Base-by-base conservation (phyloP, 2,888 invertebrate species). In the Catocala fraxini region DNA sequence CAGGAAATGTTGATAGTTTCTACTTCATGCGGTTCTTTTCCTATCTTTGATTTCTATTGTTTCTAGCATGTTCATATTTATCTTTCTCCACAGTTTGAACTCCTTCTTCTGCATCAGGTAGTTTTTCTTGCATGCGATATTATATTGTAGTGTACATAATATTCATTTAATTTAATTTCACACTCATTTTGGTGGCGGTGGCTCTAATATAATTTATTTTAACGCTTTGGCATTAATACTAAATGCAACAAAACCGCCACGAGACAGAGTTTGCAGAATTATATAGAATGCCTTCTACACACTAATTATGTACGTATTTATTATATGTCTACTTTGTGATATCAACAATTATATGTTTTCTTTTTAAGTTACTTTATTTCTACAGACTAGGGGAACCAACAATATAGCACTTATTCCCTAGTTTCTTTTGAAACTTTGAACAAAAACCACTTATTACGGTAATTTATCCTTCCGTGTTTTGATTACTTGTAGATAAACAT, bases 1-100 rank as follows among this genome's bases (percentile, higher is more conserved):
- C 94, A 95, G 94, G 94, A 94, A 86, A 85, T 90, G 74, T 91
- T 91, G 90, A 92, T 92, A 91, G 88, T 90, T 89, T 87, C 87
- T 92, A 90, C 90, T 92, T 92, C 89, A 91, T 89, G 91, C 91
- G 85, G 89, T 87, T 90, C 89, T 88, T 85, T 90, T 79, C 86
- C 89, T 77, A 65, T 77, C 83, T 86, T 89, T 88, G 88, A 87
- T 89, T 84, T 89, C 89, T 86, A 88, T 88, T 87, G 81, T 89
- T 90, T 92, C 90, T 89, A 89, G 93, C 92, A 92, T 93, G 92
- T 82, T 88, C 82, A 88, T 89, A 87, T 89, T 81, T 87, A 85
- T 87, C 84, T 92, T 89, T 84, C 86, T 91, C 89, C 91, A 90
- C 92, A 92, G 90, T 91, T 84, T 88, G 89, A 88, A 86, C 83